These are phyloP conservation scores for Capreolus pygargus DNA, from an alignment of 2,113 vertebrate species.

Conservation along the genomic window DNA sequence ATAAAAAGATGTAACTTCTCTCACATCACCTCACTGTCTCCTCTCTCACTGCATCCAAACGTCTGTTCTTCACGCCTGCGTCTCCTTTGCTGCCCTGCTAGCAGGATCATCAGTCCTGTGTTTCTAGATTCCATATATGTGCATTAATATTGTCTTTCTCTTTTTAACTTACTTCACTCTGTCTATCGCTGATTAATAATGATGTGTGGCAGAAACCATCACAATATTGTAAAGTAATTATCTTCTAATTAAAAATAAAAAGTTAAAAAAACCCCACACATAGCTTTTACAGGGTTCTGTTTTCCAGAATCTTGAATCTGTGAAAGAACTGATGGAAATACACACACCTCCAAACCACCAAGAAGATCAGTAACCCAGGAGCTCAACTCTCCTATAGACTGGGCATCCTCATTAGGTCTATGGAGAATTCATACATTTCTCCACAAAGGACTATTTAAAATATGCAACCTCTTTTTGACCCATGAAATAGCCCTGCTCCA, in stretches of 20 bases:
- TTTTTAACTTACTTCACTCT: not conserved
- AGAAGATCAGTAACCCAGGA: not conserved
- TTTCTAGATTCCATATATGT: not conserved
- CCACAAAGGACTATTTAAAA: not conserved
- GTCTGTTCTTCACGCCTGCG: not conserved
- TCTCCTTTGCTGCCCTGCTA: not conserved
- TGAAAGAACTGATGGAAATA: not conserved
- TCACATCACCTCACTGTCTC: not conserved
- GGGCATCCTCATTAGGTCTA: not conserved
- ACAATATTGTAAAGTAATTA: not conserved
- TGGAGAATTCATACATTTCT: not conserved
- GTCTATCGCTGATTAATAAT: not conserved
- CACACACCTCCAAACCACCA: not conserved
- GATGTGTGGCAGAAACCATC: not conserved
- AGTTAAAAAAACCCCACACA: fast-evolving
- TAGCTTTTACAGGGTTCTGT: not conserved
- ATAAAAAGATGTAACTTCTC: not conserved
- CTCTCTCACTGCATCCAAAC: not conserved
- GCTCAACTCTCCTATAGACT: not conserved
- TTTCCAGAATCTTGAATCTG: not conserved
- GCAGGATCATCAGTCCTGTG: not conserved
- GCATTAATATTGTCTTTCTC: not conserved
- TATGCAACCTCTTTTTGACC: not conserved
- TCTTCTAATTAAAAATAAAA: not conserved
- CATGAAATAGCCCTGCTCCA: not conserved